Evolutionary conservation across 2,888 invertebrate genomes (phyloP).

Genomic region (Pachydiplax longipennis): DNA sequence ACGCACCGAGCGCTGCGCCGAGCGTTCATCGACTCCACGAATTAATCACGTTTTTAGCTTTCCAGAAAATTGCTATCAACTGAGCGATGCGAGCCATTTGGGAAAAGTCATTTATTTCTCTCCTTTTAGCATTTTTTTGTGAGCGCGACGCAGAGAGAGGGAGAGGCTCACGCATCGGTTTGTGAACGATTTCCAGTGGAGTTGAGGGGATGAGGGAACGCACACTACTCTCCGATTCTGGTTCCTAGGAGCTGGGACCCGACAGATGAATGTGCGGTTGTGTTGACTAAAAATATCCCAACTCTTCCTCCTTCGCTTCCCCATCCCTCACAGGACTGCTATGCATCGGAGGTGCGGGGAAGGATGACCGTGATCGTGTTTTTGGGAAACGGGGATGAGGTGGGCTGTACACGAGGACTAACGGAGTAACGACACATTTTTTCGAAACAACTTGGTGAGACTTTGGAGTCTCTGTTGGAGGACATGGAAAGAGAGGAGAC

Average conservation of each 20-base stretch:
- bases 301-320: neutral
- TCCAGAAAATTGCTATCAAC: neutral
- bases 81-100: neutral
- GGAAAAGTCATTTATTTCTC: neutral
- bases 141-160: neutral
- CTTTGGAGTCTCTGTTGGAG: too few relatives aligned
- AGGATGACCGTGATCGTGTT: too few relatives aligned
- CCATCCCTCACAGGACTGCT: neutral
- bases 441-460: too few relatives aligned
- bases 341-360: too few relatives aligned
- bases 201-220: neutral
- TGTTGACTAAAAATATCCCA: neutral
- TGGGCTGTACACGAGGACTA: too few relatives aligned
- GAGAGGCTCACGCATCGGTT: neutral
- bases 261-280: neutral
- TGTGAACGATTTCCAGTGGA: neutral
- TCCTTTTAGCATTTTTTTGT: neutral
- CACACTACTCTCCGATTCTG: neutral
- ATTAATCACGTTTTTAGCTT: neutral
- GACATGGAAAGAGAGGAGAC: too few relatives aligned
- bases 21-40: neutral
- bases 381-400: too few relatives aligned
- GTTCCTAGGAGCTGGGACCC: neutral
- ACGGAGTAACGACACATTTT: too few relatives aligned
- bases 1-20: neutral